Evolutionary conservation across 2,888 invertebrate genomes (phyloP).

Genomic region (Stegana nigrithorax): DNA sequence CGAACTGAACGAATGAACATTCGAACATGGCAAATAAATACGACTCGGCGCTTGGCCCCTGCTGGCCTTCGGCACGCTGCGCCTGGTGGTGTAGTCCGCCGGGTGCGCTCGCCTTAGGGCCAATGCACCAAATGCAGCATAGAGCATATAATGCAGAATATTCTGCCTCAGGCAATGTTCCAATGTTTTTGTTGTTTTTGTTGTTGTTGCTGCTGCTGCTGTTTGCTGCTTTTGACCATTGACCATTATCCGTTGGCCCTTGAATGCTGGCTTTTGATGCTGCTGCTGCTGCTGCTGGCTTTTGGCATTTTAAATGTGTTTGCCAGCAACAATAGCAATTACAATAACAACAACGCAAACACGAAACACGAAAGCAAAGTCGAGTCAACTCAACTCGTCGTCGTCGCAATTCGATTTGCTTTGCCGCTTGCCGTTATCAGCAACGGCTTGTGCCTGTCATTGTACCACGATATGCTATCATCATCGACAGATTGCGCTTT

Average conservation of each 20-base stretch:
- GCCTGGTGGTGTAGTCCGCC: slow-evolving; percentile 19
- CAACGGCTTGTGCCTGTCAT: slow-evolving; percentile 32
- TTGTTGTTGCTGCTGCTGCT: too few relatives aligned
- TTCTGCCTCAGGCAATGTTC: slow-evolving; percentile 7
- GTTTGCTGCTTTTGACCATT: too few relatives aligned
- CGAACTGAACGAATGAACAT: slow-evolving; percentile 29
- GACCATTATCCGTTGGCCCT: too few relatives aligned
- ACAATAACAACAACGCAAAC: too few relatives aligned
- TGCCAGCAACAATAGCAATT: slow-evolving; percentile 7
- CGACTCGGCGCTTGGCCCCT: slow-evolving; percentile 19
- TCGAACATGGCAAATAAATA: slow-evolving; percentile 31
- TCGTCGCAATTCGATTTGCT: background rate
- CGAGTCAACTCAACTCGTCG: background rate
- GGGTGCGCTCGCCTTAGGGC: slow-evolving; percentile 34
- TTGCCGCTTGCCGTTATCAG: slow-evolving; percentile 27
- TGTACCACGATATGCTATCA: slow-evolving; percentile 31
- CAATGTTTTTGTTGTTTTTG: too few relatives aligned
- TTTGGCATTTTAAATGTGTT: slow-evolving; percentile 14
- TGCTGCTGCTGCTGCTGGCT: background rate
- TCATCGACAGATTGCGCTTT: slow-evolving; percentile 25
- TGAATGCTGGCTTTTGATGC: slow-evolving; percentile 1
- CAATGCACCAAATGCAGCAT: slow-evolving; percentile 1
- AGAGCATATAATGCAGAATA: background rate
- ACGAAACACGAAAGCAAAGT: too few relatives aligned
- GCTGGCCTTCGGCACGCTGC: too few relatives aligned